Base-by-base conservation (phyloP, 1,140 invertebrate species). In the Bombus difficillimus region DNA sequence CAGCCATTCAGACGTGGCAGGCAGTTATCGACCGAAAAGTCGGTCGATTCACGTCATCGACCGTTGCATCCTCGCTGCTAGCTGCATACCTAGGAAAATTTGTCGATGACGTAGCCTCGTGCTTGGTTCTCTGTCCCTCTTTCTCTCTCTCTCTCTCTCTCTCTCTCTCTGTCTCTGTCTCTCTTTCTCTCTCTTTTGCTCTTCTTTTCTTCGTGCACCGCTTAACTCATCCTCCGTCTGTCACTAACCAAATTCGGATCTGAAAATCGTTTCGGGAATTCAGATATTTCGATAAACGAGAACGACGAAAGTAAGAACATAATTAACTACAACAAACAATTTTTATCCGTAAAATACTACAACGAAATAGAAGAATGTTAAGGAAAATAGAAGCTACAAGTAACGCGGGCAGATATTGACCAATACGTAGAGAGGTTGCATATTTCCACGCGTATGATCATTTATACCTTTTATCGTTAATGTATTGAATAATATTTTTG, bases 41-140 rank as follows among this genome's bases (percentile, higher is more conserved):
- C 88, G 87, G 85, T 89, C 76, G 83, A 79, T 59, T 80, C 87
- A 88, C 88, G 82, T 89, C 86, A 89, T 85, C 77, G 82, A 85
- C 32, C 82, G 62, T 28, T 80, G 83, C 83, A 86, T 89, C 73
- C 37, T 86, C 66, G 22, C 57, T 72, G 47, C 37, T 59, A 2
- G n/a, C 39, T 28, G 66, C 68, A 43, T 43, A 43, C 25, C 68
- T 80, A 85, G 53, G 76, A 85, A 79, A 62, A 80, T 41, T 80
- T 53, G 76, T 43, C 68, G 64, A 71, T 69, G 66, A 80, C 68
- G 68, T 41, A 53, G 15, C 18, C 82, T n/a, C 18, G 18, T 34
- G 41, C 64, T 57, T 8, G 13, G 2, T n/a, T 2, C 57, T 47
- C 39, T 34, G 22, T 32, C 39, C 37, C 72, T 39, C 22, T 37